phyloP scores from a whole-genome alignment of 2,797 vertebrate species.

The Limnodromus scolopaceus region DNA sequence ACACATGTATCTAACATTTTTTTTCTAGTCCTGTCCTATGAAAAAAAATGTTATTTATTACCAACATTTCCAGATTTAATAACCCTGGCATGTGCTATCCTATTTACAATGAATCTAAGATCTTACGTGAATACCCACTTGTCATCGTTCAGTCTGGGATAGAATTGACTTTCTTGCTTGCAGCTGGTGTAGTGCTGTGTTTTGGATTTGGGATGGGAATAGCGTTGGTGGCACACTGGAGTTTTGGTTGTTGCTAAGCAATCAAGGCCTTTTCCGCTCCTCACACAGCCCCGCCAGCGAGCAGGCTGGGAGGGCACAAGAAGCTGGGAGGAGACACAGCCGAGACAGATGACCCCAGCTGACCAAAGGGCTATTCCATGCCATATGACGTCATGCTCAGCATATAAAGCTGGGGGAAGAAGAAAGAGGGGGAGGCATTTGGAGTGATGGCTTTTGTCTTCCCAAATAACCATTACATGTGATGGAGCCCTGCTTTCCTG shows the following conservation, averaged over 20 bases:
- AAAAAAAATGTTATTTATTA: not conserved
- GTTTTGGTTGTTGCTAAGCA: not conserved
- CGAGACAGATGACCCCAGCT: not conserved
- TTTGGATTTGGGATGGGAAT: not conserved
- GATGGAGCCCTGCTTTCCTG: not conserved
- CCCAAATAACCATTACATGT: not conserved
- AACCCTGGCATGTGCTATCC: not conserved
- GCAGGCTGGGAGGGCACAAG: not conserved
- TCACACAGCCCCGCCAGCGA: not conserved
- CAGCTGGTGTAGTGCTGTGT: not conserved
- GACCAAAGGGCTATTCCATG: not conserved
- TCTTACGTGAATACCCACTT: not conserved
- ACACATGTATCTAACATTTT: not conserved
- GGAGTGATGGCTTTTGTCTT: not conserved
- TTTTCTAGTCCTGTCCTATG: not conserved
- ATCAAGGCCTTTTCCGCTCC: not conserved
- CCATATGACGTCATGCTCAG: not conserved
- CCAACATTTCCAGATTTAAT: not conserved
- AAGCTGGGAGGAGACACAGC: not conserved
- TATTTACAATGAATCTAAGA: not conserved
- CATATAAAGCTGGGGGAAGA: not conserved
- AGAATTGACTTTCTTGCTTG: not conserved
- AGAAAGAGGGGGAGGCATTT: too few species aligned
- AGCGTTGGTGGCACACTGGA: not conserved
- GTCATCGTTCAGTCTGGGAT: not conserved